Base-by-base conservation (phyloP, 1,140 invertebrate species). In the Brachystomella parvula region DNA sequence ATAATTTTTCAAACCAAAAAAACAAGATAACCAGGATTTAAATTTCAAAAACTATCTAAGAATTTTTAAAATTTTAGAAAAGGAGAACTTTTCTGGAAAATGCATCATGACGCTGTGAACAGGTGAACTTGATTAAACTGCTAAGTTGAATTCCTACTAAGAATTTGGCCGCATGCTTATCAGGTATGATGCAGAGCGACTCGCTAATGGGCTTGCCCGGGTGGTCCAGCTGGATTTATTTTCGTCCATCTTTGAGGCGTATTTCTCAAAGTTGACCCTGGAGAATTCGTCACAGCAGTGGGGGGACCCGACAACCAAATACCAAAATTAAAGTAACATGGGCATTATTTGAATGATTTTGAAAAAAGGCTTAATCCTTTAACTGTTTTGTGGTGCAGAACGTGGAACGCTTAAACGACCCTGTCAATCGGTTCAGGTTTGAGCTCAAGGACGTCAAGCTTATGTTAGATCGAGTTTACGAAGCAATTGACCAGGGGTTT, bases 31-130 rank as follows among this genome's bases (percentile, higher is more conserved):
- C n/a, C n/a, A n/a, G n/a, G n/a, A n/a, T n/a, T n/a, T n/a, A n/a
- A n/a, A n/a, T n/a, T n/a, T n/a, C n/a, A n/a, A n/a, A n/a, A n/a
- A n/a, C n/a, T n/a, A n/a, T n/a, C n/a, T n/a, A n/a, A n/a, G 6
- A 39, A 9, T 19, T 19, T 19, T 39, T 39, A 6, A 19, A 6
- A 6, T 9, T 39, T 39, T 39, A 79, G 86, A 49, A 81, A 86
- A 26, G 86, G 86, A 12, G 86, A 88, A 76, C 79, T 88, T 0
- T 87, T 87, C 75, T 87, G 82, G 73, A 87, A 87, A 75, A 86
- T 86, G 84, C 86, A 88, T 74, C 83, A 86, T 71, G 86, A 87
- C 74, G 82, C 87, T 15, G 77, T 84, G 12, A 75, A 74, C 9
- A 68, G 76, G 76, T 77, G 69, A 67, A 26, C 26, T 39, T 39